Percentiles rank a stretch among this genome's conserved stretches.
phyloP scores from a whole-genome alignment of 1,140 invertebrate genomes.

The Uloborus diversus region DNA sequence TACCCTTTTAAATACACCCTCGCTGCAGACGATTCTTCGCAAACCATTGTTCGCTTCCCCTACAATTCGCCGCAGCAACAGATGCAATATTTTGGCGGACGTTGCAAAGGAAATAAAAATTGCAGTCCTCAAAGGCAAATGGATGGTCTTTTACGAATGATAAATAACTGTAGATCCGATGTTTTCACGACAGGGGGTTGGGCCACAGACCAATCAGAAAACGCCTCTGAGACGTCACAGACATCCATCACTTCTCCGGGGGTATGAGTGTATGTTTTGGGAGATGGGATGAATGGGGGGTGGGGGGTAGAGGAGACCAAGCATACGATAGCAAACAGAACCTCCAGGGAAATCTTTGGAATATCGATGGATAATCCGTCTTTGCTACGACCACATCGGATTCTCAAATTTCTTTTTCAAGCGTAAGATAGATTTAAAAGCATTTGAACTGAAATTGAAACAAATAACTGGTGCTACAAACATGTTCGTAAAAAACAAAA shows the following conservation, averaged over 20 bases:
- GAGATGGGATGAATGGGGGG: background rate
- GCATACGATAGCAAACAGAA: background rate
- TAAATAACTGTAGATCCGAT: slow-evolving; percentile 43
- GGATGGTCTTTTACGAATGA: slow-evolving; percentile 47
- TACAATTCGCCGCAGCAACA: slow-evolving; percentile 36
- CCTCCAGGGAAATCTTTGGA: slow-evolving; percentile 37
- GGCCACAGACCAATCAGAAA: slow-evolving; percentile 34
- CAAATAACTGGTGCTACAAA: too few species aligned
- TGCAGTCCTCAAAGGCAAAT: slow-evolving; percentile 38
- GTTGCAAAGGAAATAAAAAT: slow-evolving; percentile 35
- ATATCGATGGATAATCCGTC: slow-evolving; percentile 44
- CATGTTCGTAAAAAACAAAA: too few species aligned
- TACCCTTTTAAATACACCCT: too few species aligned
- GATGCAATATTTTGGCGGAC: slow-evolving; percentile 44
- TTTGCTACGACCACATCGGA: slow-evolving; percentile 1
- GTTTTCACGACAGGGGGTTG: slow-evolving; percentile 50
- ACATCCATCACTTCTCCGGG: slow-evolving; percentile 43
- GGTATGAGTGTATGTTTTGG: slow-evolving; percentile 16
- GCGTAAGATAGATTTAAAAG: too few species aligned
- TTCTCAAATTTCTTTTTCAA: slow-evolving; percentile 18
- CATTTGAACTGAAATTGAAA: too few species aligned
- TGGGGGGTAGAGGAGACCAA: background rate
- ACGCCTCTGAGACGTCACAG: slow-evolving; percentile 42
- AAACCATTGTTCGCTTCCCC: too few species aligned
- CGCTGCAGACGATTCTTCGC: too few species aligned